Conservation (phyloP, 2,113 vertebrate genomes). For the Paradisaea rubra region DNA sequence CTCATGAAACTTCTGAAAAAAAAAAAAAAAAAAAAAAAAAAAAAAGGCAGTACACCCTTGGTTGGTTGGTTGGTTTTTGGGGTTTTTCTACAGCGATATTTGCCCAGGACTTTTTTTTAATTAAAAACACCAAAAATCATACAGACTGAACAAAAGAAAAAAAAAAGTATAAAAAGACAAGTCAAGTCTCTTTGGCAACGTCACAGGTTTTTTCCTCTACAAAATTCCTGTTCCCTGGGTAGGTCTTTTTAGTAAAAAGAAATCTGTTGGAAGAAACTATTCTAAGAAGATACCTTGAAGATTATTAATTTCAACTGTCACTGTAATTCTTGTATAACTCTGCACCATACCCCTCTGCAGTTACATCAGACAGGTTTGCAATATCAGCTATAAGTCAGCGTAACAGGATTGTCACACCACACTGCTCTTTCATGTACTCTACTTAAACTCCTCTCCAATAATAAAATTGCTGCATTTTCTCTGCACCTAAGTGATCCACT, state of each 20-base stretch:
- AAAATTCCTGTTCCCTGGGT: neutral
- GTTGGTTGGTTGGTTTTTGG: neutral
- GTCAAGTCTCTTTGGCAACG: neutral
- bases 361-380: neutral
- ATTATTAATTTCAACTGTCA: neutral
- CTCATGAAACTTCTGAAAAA: neutral
- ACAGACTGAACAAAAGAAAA: neutral
- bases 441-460: neutral
- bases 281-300: neutral
- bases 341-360: neutral
- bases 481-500: neutral
- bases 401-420: constrained; percentile 23
- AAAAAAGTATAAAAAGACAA: neutral
- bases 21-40: neutral
- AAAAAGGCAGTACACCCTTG: neutral
- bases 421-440: neutral
- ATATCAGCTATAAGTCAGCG: constrained; percentile 8
- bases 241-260: neutral
- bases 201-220: neutral
- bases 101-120: neutral
- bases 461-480: neutral
- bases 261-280: neutral
- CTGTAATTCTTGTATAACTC: neutral
- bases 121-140: neutral
- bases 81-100: neutral